Evolutionary conservation across 2,888 invertebrate species (phyloP).

Genomic region (Chaetoderma sp.): DNA sequence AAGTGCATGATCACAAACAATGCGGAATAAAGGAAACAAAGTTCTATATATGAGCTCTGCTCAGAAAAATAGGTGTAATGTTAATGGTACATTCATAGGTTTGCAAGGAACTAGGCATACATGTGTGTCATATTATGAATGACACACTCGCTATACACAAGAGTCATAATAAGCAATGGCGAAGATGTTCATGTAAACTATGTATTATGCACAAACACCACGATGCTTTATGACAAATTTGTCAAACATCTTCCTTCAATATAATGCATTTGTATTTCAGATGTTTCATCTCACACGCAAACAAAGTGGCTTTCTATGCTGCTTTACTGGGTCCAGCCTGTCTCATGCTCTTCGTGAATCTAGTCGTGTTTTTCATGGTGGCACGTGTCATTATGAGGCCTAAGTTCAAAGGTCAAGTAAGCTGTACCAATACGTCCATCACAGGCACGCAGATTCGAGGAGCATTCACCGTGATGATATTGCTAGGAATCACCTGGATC

Average conservation of each 20-base stretch:
- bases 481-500: constrained; percentile 64
- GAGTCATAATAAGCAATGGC: no score
- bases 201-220: no score
- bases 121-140: no score
- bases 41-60: no score
- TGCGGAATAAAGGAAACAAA: no score
- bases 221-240: no score
- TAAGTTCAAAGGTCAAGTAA: constrained; percentile 47
- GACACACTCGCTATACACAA: no score
- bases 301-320: constrained; percentile 68
- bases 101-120: no score
- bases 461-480: constrained; percentile 60
- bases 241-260: no score
- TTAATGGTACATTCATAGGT: no score
- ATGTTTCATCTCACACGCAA: constrained; percentile 68
- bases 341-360: constrained; percentile 68
- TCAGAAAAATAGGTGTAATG: no score
- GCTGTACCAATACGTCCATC: constrained; percentile 7
- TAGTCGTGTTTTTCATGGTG: constrained; percentile 69
- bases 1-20: constrained; percentile 45
- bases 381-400: constrained; percentile 57
- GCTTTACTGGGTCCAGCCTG: constrained; percentile 70
- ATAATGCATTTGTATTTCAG: constrained; percentile 57
- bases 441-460: constrained; percentile 52
- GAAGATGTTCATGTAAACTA: no score